Evolutionary conservation across 30 jellyfish, hydroid and myxozoan species (phyloP), one percentile per base, ranked within the genome.

Genomic region (Pseudorhiza aurosa): DNA sequence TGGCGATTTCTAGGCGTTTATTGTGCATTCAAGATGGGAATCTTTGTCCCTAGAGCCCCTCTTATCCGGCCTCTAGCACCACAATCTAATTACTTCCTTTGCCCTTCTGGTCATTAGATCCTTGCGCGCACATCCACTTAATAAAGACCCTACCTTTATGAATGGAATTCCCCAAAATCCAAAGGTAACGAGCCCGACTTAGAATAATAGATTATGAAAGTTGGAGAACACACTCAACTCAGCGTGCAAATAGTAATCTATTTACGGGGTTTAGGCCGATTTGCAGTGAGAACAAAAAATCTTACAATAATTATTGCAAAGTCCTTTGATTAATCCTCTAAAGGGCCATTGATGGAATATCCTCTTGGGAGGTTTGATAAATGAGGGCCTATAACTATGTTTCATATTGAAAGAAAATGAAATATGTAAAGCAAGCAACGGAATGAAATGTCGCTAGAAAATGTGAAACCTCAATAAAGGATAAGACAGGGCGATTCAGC

Each of bases 291-390:
- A 53, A 53, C 32, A 53, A 53, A n/a, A 5, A 35, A 53, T 22
- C 36, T 22, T 53, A 22, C 36, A 19, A 53, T 2, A 53, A 53
- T 53, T 19, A 7, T 53, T 19, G 67, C 36, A 53, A 53, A 19
- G 24, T 19, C 67, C 8, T 36, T 19, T 35, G 35, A 64, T 64
- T 64, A 64, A 42, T 33, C 53, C 53, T 24, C 3, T 64, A 64
- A 24, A 64, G 8, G 35, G 31, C 53, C 26, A 64, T 30, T 30
- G 33, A 30, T 30, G 31, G 40, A 35, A 64, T 64, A 64, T 64
- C 31, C 77, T 39, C 77, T 11, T 30, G 59, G 77, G 77, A 64
- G 59, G 77, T 35, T 64, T 64, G 77, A 64, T 64, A 64, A 64
- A 64, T 53, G 32, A 53, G 36, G 24, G 14, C 7, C 5, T 22